phyloP scores from a whole-genome alignment of 2,797 vertebrate genomes.

The Netta rufina region DNA sequence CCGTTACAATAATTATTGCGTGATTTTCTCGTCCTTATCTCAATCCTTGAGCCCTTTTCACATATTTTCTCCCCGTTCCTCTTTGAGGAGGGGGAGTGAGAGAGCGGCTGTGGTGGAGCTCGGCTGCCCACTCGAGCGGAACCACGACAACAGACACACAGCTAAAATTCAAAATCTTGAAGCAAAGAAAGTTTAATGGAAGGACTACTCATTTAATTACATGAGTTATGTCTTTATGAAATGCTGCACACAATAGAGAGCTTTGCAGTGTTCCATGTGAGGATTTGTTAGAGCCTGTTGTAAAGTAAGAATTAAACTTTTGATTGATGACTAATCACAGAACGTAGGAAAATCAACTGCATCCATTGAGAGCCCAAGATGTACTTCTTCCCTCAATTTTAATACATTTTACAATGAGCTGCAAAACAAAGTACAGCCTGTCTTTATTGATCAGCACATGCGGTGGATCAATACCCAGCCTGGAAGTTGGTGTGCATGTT shows the following conservation, averaged over 20 bases:
- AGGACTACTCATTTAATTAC: background rate
- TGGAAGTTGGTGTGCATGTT: background rate
- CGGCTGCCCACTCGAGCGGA: too few species aligned
- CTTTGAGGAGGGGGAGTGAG: too few species aligned
- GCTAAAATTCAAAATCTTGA: background rate
- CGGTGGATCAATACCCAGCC: background rate
- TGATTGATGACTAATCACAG: background rate
- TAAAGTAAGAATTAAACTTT: background rate
- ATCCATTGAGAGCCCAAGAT: background rate
- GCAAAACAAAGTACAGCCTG: background rate
- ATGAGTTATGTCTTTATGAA: background rate
- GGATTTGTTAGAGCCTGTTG: background rate
- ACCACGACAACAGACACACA: too few species aligned
- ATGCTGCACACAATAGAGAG: background rate
- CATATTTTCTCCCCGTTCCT: too few species aligned
- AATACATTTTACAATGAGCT: background rate
- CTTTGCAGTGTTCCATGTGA: fast-evolving
- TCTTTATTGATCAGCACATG: background rate
- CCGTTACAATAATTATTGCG: too few species aligned
- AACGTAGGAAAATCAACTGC: background rate
- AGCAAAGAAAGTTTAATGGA: background rate
- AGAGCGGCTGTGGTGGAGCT: too few species aligned
- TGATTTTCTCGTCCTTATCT: too few species aligned
- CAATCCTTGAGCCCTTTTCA: too few species aligned
- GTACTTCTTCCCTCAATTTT: background rate